Evolutionary conservation across 2,888 invertebrate species (phyloP).

Genomic region (Drosophila kanekoi): DNA sequence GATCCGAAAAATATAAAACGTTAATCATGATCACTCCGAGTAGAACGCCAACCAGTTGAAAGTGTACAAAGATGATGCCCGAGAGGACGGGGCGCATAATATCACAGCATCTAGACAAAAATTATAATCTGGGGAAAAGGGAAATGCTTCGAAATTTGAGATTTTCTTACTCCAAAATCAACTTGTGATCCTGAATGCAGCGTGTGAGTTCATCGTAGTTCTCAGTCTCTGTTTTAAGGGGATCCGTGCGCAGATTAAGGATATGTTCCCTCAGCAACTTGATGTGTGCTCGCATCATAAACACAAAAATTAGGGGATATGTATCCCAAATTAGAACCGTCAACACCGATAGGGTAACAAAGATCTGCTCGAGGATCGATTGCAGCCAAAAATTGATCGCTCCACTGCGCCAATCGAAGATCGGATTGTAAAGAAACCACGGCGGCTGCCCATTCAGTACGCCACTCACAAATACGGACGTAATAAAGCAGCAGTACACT

Average conservation of each 20-base stretch:
- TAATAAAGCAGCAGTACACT: constrained; percentile 28
- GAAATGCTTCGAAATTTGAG: too few relatives aligned
- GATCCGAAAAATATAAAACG: constrained; percentile 42
- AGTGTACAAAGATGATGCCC: constrained; percentile 38
- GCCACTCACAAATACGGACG: constrained; percentile 16
- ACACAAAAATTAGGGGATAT: constrained; percentile 17
- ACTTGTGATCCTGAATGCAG: constrained; percentile 41
- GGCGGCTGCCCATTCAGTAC: constrained; percentile 43
- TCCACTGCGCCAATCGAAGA: constrained; percentile 53
- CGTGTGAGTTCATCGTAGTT: constrained; percentile 40
- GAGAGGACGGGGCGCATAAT: constrained; percentile 44
- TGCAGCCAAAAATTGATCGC: constrained; percentile 34
- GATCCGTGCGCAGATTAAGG: constrained; percentile 34
- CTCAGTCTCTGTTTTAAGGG: constrained; percentile 15
- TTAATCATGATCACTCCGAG: constrained; percentile 48
- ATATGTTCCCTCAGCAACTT: constrained; percentile 39
- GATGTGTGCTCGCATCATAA: constrained; percentile 37
- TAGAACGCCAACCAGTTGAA: constrained; percentile 38
- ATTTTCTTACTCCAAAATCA: constrained; percentile 34
- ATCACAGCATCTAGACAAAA: constrained; percentile 36
- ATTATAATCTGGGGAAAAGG: too few relatives aligned
- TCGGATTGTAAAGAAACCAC: constrained; percentile 55
- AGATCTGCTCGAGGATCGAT: constrained; percentile 33
- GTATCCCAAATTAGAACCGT: constrained; percentile 6
- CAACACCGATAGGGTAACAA: constrained; percentile 5